A percentile compares a stretch with the other conserved stretches of the same genome.
Conservation (phyloP, 2,797 vertebrate genomes). For the Syngnathus acus region DNA sequence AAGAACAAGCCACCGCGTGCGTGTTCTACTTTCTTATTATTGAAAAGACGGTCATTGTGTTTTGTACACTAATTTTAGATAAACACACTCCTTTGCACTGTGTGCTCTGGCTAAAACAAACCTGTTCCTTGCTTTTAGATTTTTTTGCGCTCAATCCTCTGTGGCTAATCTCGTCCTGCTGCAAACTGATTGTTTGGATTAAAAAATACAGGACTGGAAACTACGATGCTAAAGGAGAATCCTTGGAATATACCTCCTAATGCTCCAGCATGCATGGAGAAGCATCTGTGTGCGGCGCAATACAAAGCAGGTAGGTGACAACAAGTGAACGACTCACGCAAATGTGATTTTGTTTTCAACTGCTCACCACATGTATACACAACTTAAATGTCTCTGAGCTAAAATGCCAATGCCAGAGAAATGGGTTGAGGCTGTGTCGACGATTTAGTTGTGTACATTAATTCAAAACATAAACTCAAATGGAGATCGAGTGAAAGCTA, state of each 20-base stretch:
- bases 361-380: not conserved
- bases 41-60: not conserved
- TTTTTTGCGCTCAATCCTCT: too few species aligned
- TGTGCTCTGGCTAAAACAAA: not conserved
- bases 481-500: not conserved
- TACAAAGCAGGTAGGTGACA: constrained; percentile 73
- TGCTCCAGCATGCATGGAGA: constrained; percentile 92
- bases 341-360: not conserved
- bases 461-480: not conserved
- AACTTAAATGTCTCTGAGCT: not conserved
- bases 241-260: constrained; percentile 84
- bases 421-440: not conserved
- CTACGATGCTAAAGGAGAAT: constrained; percentile 71
- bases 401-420: not conserved
- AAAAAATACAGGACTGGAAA: constrained; percentile 44
- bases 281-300: constrained; percentile 77
- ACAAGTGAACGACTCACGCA: not conserved
- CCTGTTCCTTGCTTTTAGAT: not conserved
- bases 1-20: constrained; percentile 3
- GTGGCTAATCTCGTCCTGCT: not conserved
- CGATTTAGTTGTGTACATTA: not conserved
- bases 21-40: not conserved
- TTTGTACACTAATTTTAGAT: not conserved
- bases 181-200: constrained; percentile 24
- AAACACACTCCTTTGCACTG: not conserved